These are phyloP conservation scores for Phenacoccus solenopsis DNA, from an alignment of 1,140 invertebrate species.

Conservation along the genomic window DNA sequence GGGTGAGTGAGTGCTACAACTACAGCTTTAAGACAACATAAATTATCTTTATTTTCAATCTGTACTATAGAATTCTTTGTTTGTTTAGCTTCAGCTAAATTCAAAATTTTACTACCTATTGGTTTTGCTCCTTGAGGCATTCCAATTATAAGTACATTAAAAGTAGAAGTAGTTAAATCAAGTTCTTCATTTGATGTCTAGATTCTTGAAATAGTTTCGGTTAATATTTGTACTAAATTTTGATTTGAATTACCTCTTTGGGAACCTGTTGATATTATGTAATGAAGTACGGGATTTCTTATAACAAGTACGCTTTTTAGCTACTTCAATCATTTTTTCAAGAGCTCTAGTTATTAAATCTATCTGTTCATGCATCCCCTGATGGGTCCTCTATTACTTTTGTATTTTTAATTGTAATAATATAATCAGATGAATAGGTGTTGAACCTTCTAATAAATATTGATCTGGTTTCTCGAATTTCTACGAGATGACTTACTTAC, in stretches of 20 bases:
- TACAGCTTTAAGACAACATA: slow-evolving; percentile 13
- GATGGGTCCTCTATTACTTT: background rate
- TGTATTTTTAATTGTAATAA: background rate
- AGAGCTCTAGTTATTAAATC: slow-evolving; percentile 1
- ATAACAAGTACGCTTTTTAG: slow-evolving; percentile 13
- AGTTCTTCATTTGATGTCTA: slow-evolving; percentile 18
- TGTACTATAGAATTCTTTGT: background rate
- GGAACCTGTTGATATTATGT: background rate
- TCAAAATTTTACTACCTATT: slow-evolving; percentile 11
- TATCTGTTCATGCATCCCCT: background rate
- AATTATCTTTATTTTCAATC: slow-evolving; percentile 15
- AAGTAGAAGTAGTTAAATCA: slow-evolving; percentile 8
- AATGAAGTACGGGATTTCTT: background rate
- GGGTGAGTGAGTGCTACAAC: slow-evolving; percentile 8
- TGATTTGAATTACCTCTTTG: slow-evolving; percentile 4
- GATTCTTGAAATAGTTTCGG: slow-evolving; percentile 7
- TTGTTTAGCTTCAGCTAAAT: slow-evolving; percentile 19
- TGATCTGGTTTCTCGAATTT: background rate
- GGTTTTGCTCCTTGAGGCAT: slow-evolving; percentile 5
- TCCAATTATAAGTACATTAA: background rate
- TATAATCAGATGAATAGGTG: background rate
- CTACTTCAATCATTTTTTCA: background rate
- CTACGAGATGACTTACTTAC: background rate
- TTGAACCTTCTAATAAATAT: background rate
- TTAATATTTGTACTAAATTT: slow-evolving; percentile 13